Base-by-base conservation (phyloP, 2,113 vertebrate species). In the Passer montanus region DNA sequence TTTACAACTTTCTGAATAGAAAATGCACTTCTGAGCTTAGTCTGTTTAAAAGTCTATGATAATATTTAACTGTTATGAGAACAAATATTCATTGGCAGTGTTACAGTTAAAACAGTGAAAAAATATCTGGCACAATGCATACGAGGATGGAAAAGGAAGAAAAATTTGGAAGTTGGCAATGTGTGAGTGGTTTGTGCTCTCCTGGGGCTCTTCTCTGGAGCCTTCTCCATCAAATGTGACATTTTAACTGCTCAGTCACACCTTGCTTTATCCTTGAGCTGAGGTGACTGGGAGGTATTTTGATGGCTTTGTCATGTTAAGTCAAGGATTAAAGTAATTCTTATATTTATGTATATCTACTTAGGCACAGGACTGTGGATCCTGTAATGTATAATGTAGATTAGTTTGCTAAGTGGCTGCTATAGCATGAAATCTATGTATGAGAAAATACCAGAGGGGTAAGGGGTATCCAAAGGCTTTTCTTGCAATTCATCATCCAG, bases 221-320 rank as follows among this genome's bases (percentile, higher is more conserved):
- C 79, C 83, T 85, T 18, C n/a, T 78, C 64, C 64, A 69, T 69
- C 74, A 69, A 62, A 62, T 62, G 64, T 69, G 84, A 53, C 53
- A 4, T 31, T 55, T 64, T 7, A 75, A 46, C 46, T 75, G 69
- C 93, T 86, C 72, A 13, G 3, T 63, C 52, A 11, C 8, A 5
- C 56, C 87, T 1, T 28, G 50, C 56, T 66, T 89, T 63, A n/a
- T 55, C 79, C 88, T 55, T n/a, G 39, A 66, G 67, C 84, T 84
- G 84, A 76, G 70, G 33, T 91, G 77, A 23, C 85, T 88, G 31
- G 22, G 22, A 69, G 68, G 35, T 90, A 2, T 83, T 94, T 52
- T 80, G 49, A 66, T 58, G 72, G 59, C 59, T 93, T 88, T 96
- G 85, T 88, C 59, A 53, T 80, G 58, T 72, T 76, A 91, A 93